Base-by-base conservation (phyloP, 2,113 vertebrate species). In the Pagrus major region DNA sequence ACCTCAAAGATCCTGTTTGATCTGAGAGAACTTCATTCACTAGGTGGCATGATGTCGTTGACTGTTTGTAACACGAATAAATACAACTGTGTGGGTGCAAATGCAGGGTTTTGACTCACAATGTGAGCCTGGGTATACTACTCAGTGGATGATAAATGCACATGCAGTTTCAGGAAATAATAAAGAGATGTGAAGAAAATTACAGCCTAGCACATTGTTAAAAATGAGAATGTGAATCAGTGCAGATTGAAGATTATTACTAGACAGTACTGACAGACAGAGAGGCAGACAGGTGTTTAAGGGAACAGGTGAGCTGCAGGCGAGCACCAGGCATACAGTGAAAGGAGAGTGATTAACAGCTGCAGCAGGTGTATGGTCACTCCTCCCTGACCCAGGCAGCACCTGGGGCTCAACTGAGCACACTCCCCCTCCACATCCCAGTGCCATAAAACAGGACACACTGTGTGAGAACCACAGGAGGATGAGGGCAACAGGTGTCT, bases 281-380 rank as follows among this genome's bases (percentile, higher is more conserved):
- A 52, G 33, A 63, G 47, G 35, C 1, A 3, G 37, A 68, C 74
- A 66, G 61, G 47, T 70, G 64, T 25, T n/a, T 4, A 3, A 33
- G 4, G 27, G 29, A 75, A 69, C 67, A 77, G 69, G 73, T 73
- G 69, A 79, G 21, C 54, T 37, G 12, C 44, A 55, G 60, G 16
- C 44, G 31, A 2, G n/a, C n/a, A n/a, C n/a, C n/a, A n/a, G n/a
- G n/a, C 9, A 68, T 15, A 41, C 6, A n/a, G n/a, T n/a, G n/a
- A n/a, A n/a, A n/a, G n/a, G 11, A 21, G 8, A 61, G 31, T 72
- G 81, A 78, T 54, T 52, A 10, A 79, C 23, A 64, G 58, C 63
- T 73, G 25, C 27, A 80, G 41, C 76, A 86, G 83, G 79, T 80
- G 79, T 39, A 27, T 10, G 51, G 49, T 11, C 52, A 58, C 18